phyloP scores from a whole-genome alignment of 2,113 vertebrate genomes.

The Tauraco erythrolophus region DNA sequence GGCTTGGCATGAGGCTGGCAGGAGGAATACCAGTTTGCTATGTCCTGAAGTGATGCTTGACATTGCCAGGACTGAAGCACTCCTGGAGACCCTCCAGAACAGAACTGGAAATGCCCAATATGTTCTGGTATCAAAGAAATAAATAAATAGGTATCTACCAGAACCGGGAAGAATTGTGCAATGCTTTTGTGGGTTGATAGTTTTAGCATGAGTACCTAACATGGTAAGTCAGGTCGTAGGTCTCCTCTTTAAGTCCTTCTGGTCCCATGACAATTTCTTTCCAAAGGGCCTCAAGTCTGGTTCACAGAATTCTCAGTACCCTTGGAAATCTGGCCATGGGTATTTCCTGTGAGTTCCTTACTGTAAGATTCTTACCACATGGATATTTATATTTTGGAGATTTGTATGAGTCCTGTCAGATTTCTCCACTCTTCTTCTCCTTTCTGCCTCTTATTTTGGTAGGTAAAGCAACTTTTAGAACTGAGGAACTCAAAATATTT shows the following conservation, averaged over 20 bases:
- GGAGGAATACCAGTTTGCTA: background rate
- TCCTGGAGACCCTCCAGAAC: background rate
- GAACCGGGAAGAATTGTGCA: background rate
- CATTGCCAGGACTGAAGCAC: background rate
- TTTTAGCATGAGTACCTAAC: background rate
- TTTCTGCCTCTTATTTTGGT: background rate
- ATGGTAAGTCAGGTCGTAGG: background rate
- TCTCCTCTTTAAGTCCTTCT: background rate
- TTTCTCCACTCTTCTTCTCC: background rate
- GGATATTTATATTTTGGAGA: background rate
- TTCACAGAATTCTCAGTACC: background rate
- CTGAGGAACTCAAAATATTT: background rate
- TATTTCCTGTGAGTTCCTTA: background rate
- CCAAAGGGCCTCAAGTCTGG: background rate
- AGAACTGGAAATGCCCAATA: background rate
- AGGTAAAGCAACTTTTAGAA: background rate
- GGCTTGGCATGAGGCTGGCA: background rate
- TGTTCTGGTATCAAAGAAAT: background rate
- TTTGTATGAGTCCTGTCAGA: background rate
- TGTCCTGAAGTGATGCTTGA: accelerated
- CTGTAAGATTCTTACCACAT: background rate
- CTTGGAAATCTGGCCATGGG: background rate
- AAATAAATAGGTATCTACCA: background rate
- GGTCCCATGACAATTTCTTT: background rate
- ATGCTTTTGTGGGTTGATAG: background rate